These are phyloP conservation scores for Papilio protenor DNA, from an alignment of 2,888 invertebrate species.

Conservation along the genomic window DNA sequence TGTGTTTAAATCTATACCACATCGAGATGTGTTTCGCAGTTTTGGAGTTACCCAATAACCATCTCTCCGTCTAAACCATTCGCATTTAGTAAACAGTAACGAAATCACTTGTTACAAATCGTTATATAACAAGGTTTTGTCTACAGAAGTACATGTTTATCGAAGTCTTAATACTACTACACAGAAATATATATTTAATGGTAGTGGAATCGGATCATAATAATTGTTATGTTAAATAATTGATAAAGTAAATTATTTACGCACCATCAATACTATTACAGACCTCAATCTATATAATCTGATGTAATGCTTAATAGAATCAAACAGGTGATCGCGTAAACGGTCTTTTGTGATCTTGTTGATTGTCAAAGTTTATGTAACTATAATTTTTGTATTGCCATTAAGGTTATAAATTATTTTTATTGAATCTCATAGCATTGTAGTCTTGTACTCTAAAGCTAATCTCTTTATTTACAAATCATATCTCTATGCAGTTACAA, in stretches of 20 bases:
- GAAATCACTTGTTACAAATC: not conserved
- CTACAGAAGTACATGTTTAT: not conserved
- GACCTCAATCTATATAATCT: constrained; percentile 58
- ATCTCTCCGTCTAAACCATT: too few relatives aligned
- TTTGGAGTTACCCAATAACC: too few relatives aligned
- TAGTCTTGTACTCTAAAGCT: not conserved
- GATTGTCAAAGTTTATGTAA: constrained; percentile 60
- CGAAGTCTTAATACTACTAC: not conserved
- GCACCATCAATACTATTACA: constrained; percentile 29
- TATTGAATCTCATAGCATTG: not conserved
- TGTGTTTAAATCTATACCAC: too few relatives aligned
- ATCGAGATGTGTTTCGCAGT: too few relatives aligned
- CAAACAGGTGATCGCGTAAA: constrained; percentile 77
- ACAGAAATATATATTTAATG: not conserved
- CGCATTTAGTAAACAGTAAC: not conserved
- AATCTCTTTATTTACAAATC: too few relatives aligned
- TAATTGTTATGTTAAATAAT: constrained; percentile 30
- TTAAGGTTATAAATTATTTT: not conserved
- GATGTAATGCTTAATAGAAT: constrained; percentile 78
- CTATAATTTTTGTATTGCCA: not conserved
- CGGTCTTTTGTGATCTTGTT: constrained; percentile 58
- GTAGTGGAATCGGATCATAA: constrained; percentile 11
- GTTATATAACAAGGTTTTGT: not conserved
- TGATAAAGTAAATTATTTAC: constrained; percentile 33
- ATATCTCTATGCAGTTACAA: too few relatives aligned